phyloP scores from a whole-genome alignment of 2,797 vertebrate genomes.

The Sebastes taczanowskii region DNA sequence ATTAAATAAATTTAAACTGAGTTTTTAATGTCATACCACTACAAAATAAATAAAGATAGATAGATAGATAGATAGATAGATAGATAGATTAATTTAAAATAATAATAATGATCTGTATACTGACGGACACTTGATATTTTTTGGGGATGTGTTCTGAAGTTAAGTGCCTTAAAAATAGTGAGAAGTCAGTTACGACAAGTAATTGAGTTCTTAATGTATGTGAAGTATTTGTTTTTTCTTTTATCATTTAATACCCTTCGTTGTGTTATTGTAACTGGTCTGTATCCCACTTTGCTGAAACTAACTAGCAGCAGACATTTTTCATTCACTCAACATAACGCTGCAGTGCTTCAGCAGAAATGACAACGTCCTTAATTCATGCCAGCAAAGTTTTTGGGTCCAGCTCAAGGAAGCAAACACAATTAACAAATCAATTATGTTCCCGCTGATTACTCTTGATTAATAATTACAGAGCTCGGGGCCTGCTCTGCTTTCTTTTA shows the following conservation, averaged over 20 bases:
- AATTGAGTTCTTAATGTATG: too few species aligned
- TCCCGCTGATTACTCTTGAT: conserved; percentile 73
- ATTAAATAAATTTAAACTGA: neutral
- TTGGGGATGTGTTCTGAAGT: too few species aligned
- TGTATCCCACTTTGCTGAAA: neutral
- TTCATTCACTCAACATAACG: conserved; percentile 29
- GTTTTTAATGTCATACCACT: neutral
- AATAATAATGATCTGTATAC: too few species aligned
- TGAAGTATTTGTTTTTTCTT: neutral
- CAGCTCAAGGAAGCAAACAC: conserved; percentile 75
- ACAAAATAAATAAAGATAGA: neutral
- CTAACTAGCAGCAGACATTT: conserved; percentile 2
- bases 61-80: too few species aligned
- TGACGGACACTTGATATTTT: rapidly evolving
- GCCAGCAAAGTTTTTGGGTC: conserved; percentile 58
- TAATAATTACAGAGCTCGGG: conserved; percentile 71
- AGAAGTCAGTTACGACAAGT: neutral
- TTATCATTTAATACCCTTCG: neutral
- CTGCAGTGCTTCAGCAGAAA: conserved; percentile 34
- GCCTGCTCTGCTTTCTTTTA: conserved; percentile 59
- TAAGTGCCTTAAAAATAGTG: neutral
- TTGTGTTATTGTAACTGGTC: neutral
- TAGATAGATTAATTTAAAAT: too few species aligned
- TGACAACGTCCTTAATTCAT: conserved; percentile 50
- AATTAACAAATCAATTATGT: conserved; percentile 79